phyloP scores from a whole-genome alignment of 2,797 vertebrate genomes.

The Dromococcyx pavoninus region DNA sequence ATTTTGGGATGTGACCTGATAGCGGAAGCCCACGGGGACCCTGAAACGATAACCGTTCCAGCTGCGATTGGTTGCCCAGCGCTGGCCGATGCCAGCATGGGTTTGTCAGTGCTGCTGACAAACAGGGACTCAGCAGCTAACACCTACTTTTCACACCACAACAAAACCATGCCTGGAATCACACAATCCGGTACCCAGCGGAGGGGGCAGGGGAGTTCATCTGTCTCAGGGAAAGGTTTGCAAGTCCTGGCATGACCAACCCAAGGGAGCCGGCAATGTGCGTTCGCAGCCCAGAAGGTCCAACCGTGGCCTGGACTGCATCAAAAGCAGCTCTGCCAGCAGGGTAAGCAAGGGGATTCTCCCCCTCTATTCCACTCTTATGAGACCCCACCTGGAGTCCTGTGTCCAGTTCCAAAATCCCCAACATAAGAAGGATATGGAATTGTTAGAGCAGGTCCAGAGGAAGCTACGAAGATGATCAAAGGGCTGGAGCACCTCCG shows the following conservation, averaged over 20 bases:
- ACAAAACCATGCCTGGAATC: conserved; percentile 66
- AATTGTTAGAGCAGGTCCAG: too few species aligned
- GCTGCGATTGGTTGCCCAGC: conserved; percentile 75
- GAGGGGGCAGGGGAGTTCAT: neutral
- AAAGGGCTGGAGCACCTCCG: too few species aligned
- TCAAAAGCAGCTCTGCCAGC: too few species aligned
- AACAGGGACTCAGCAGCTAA: conserved; percentile 57
- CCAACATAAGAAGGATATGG: too few species aligned
- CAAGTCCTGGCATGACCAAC: conserved; percentile 46
- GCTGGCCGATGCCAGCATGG: conserved; percentile 69
- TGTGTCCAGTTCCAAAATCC: too few species aligned
- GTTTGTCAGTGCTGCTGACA: conserved; percentile 69
- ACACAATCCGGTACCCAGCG: conserved; percentile 8
- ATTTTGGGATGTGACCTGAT: conserved; percentile 96
- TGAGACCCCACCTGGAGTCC: too few species aligned
- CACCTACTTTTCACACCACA: conserved; percentile 68
- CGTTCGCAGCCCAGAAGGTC: too few species aligned
- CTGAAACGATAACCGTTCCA: conserved; percentile 74
- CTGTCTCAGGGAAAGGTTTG: neutral
- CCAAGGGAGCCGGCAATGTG: neutral
- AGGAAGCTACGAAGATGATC: too few species aligned
- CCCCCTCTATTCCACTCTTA: too few species aligned
- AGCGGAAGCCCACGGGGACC: conserved; percentile 91
- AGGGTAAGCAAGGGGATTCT: too few species aligned
- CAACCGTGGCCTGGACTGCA: too few species aligned